Evolutionary conservation across 1,140 invertebrate species (phyloP).

Genomic region (Thalassaphorura encarpata): DNA sequence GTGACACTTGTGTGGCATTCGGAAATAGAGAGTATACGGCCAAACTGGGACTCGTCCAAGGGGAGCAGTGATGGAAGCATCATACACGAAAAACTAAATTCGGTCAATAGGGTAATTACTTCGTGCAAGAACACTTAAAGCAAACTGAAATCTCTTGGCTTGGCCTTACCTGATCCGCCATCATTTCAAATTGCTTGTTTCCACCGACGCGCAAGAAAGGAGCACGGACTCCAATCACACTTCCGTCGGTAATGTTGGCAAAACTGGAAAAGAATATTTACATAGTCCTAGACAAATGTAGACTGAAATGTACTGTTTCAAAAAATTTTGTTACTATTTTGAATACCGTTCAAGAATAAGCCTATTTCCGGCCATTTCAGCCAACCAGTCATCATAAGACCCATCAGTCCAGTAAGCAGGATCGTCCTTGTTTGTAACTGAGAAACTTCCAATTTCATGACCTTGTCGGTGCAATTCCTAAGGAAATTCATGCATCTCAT

Average conservation of each 20-base stretch:
- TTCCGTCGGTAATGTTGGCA: conserved; percentile 81
- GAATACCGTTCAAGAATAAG: conserved; percentile 71
- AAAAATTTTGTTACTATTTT: too few relatives aligned
- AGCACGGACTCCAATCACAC: conserved; percentile 76
- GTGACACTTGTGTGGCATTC: conserved; percentile 83
- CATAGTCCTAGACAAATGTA: conserved; percentile 1
- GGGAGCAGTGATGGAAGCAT: conserved; percentile 84
- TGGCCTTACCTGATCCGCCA: conserved; percentile 56
- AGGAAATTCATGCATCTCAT: conserved; percentile 7
- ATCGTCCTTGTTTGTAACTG: conserved; percentile 83
- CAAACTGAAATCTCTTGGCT: not conserved
- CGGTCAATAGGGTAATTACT: too few relatives aligned
- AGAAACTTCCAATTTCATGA: conserved; percentile 89
- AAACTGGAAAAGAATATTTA: conserved; percentile 41
- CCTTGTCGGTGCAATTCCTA: conserved; percentile 80
- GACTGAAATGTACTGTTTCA: too few relatives aligned
- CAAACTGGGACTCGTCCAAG: conserved; percentile 80
- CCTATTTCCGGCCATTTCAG: conserved; percentile 89
- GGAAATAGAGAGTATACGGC: conserved; percentile 82
- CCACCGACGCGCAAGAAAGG: conserved; percentile 84
- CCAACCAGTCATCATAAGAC: conserved; percentile 81
- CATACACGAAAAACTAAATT: conserved; percentile 90
- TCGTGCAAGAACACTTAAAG: too few relatives aligned
- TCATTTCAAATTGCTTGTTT: conserved; percentile 92
- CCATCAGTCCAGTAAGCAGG: conserved; percentile 80